Conservation (phyloP, 1,140 invertebrate genomes). For the Leptinotarsa lineolata region DNA sequence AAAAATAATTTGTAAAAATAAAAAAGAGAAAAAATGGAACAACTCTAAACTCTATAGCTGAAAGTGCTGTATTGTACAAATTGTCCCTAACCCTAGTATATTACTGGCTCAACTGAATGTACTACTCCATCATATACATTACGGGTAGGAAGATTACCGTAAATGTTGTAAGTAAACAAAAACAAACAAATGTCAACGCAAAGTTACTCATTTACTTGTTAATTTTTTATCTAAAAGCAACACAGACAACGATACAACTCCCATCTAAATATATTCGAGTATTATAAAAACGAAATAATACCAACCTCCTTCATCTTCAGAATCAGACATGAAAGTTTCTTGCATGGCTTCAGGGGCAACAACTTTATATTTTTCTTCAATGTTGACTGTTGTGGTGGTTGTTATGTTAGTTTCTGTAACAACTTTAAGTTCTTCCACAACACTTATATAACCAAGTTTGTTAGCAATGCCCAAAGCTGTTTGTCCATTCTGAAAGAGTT, state of each 20-base stretch:
- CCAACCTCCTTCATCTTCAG: constrained; percentile 96
- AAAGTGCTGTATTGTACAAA: too few relatives aligned
- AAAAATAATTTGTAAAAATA: too few relatives aligned
- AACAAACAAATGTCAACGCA: constrained; percentile 7
- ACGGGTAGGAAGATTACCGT: neutral
- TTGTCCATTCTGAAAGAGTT: constrained; percentile 80
- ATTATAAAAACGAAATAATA: constrained; percentile 36
- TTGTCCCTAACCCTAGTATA: too few relatives aligned
- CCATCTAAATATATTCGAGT: constrained; percentile 2
- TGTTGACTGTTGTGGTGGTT: constrained; percentile 71
- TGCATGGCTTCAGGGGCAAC: constrained; percentile 98
- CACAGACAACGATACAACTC: constrained; percentile 11
- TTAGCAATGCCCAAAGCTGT: constrained; percentile 95
- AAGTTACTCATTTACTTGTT: neutral
- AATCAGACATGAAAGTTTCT: constrained; percentile 98
- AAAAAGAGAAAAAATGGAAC: too few relatives aligned
- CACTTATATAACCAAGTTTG: constrained; percentile 95
- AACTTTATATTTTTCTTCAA: constrained; percentile 94
- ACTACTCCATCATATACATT: too few relatives aligned
- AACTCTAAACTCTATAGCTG: too few relatives aligned
- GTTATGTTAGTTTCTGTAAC: constrained; percentile 91
- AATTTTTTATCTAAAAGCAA: constrained; percentile 14
- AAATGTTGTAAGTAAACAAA: neutral
- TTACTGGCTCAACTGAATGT: too few relatives aligned
- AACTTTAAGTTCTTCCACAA: constrained; percentile 94